These are phyloP conservation scores for Lichenostomus cassidix DNA, from an alignment of 2,113 vertebrate genomes.

Conservation along the genomic window DNA sequence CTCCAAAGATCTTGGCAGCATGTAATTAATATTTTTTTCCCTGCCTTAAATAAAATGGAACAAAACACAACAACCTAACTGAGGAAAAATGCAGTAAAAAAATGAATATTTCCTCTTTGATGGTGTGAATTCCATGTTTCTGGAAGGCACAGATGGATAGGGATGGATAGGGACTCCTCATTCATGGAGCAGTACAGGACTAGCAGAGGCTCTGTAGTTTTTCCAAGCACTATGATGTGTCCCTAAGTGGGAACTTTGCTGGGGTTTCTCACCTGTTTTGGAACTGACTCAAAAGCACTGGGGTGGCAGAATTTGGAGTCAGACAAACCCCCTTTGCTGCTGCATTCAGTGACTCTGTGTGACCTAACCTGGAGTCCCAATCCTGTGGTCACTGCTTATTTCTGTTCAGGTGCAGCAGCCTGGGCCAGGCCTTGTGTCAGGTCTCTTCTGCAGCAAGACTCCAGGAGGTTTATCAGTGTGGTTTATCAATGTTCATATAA, in stretches of 20 bases:
- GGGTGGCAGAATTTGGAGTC: not conserved
- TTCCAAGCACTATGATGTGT: fast-evolving
- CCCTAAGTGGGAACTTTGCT: not conserved
- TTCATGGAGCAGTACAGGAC: fast-evolving
- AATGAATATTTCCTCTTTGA: not conserved
- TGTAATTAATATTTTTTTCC: constrained; percentile 54
- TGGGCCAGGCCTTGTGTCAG: not conserved
- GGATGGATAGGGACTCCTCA: fast-evolving
- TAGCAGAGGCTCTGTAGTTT: not conserved
- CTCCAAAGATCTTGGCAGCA: constrained; percentile 50
- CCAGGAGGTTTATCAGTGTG: not conserved
- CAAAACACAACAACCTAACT: constrained; percentile 4
- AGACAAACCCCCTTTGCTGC: fast-evolving
- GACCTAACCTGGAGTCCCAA: not conserved
- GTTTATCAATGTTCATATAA: not conserved
- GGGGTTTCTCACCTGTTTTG: not conserved
- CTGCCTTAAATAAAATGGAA: constrained; percentile 34
- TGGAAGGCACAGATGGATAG: not conserved
- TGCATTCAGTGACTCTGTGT: fast-evolving
- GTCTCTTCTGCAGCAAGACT: not conserved
- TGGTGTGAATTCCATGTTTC: not conserved
- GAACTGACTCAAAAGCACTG: not conserved
- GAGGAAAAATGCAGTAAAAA: not conserved
- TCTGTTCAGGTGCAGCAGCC: not conserved
- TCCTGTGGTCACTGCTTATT: not conserved